phyloP scores from a whole-genome alignment of 37 sponge, comb jelly and placozoan species.

The Tethya wilhelma region DNA sequence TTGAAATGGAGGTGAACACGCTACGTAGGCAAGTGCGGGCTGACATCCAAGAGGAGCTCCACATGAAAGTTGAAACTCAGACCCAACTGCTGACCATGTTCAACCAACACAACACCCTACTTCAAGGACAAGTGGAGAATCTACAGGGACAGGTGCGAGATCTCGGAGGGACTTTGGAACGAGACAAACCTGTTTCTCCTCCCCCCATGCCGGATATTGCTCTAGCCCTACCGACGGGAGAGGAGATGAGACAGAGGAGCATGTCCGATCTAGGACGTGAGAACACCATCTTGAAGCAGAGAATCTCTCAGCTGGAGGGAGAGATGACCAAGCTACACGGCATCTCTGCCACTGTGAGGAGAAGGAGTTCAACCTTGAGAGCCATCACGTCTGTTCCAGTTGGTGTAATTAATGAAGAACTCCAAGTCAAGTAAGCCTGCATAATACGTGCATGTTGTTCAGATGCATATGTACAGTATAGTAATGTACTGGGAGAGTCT shows the following conservation, averaged over 20 bases:
- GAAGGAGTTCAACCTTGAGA: constrained; percentile 33
- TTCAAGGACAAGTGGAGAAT: constrained; percentile 62
- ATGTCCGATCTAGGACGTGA: constrained; percentile 22
- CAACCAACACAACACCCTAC: constrained; percentile 63
- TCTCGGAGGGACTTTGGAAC: constrained; percentile 37
- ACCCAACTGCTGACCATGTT: constrained; percentile 52
- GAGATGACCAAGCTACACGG: constrained; percentile 14
- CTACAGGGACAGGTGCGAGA: constrained; percentile 16
- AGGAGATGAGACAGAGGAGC: not conserved
- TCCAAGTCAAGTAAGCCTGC: constrained; percentile 46
- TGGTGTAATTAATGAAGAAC: constrained; percentile 31
- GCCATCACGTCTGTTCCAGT: constrained; percentile 37
- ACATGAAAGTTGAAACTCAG: constrained; percentile 64
- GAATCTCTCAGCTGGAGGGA: constrained; percentile 11
- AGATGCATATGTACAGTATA: no score
- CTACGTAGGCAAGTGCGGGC: constrained; percentile 32
- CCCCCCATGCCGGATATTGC: constrained; percentile 50
- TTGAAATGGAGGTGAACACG: constrained; percentile 51
- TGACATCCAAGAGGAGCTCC: constrained; percentile 59
- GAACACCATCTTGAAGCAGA: constrained; percentile 29
- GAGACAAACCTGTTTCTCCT: constrained; percentile 47
- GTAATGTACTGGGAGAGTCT: no score
- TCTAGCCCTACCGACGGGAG: not conserved
- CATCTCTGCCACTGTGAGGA: constrained; percentile 26
- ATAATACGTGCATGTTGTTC: no score